Evolutionary conservation across 2,888 invertebrate genomes (phyloP).

Genomic region (Chrysomela aeneicollis): DNA sequence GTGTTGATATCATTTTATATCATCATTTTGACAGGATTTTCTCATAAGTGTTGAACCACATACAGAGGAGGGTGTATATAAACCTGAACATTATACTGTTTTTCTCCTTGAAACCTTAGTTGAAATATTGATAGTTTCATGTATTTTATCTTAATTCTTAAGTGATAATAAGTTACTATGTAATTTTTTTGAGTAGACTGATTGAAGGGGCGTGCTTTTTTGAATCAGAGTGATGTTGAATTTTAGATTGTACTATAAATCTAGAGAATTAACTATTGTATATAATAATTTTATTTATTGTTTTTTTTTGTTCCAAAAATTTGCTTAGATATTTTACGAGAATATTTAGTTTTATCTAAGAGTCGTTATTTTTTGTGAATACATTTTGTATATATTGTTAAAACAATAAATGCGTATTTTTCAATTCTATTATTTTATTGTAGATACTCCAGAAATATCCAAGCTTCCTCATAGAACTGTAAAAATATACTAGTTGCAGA

Average conservation of each 20-base stretch:
- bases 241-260: background rate
- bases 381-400: conserved; percentile 43
- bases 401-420: conserved; percentile 21
- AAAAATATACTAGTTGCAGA: no score
- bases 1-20: no score
- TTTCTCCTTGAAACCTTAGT: background rate
- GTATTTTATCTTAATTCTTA: background rate
- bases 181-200: background rate
- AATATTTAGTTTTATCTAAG: conserved; percentile 36
- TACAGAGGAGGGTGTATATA: no score
- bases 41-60: no score
- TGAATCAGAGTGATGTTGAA: background rate
- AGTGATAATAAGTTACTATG: background rate
- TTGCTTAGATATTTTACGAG: background rate
- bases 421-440: background rate
- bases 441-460: no score
- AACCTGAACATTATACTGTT: no score
- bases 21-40: no score
- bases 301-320: conserved; percentile 13
- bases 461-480: no score
- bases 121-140: background rate
- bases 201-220: background rate
- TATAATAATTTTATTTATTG: conserved; percentile 12
- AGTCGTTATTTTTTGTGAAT: conserved; percentile 40
- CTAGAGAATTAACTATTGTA: background rate